These are phyloP conservation scores for Anastrepha ludens DNA, from an alignment of 1,140 invertebrate species.

Conservation along the genomic window DNA sequence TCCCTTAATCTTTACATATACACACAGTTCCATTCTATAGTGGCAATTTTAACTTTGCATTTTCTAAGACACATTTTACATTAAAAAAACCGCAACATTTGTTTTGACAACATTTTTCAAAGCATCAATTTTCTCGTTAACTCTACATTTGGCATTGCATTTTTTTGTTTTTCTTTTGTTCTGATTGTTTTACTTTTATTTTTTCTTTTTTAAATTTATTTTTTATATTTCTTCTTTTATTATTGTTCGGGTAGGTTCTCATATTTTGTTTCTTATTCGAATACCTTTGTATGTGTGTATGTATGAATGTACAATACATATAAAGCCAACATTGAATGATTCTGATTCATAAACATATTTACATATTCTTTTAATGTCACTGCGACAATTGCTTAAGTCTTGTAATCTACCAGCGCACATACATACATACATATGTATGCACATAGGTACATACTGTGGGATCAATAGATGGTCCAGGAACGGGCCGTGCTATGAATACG, in stretches of 20 bases:
- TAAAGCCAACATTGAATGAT: conserved; percentile 72
- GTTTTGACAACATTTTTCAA: conserved; percentile 14
- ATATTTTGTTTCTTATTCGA: conserved; percentile 55
- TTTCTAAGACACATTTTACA: conserved; percentile 46
- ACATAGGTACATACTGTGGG: conserved; percentile 16
- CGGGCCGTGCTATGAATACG: conserved; percentile 39
- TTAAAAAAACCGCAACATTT: conserved; percentile 11
- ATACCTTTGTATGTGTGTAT: neutral
- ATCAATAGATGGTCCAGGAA: conserved; percentile 40
- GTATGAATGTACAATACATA: neutral
- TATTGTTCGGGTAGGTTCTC: conserved; percentile 51
- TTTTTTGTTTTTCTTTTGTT: neutral
- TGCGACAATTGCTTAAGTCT: conserved; percentile 74
- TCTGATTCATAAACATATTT: conserved; percentile 60
- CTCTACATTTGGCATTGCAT: conserved; percentile 6
- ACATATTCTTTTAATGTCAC: conserved; percentile 69
- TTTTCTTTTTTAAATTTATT: conserved; percentile 57
- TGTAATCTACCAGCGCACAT: conserved; percentile 67
- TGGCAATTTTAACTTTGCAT: conserved; percentile 21
- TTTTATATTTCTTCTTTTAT: conserved; percentile 55
- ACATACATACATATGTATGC: neutral
- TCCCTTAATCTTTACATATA: neutral
- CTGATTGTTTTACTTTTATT: neutral
- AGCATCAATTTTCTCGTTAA: conserved; percentile 52
- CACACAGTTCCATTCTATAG: conserved; percentile 1